Conservation (phyloP, 2,888 invertebrate species). For the Eledona agricola region DNA sequence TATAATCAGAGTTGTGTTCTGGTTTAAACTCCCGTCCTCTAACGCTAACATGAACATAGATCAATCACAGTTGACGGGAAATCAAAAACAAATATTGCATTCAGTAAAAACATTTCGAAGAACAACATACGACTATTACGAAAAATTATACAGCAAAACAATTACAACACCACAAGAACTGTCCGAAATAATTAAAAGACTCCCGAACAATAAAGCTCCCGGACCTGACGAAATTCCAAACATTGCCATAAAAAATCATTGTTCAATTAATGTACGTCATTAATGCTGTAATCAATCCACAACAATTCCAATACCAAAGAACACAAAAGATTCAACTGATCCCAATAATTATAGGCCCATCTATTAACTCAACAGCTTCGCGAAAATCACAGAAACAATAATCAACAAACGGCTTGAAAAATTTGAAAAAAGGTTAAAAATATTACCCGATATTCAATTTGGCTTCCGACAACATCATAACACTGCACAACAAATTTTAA, state of each 20-base stretch:
- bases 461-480: conserved; percentile 31
- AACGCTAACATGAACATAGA: too few species aligned
- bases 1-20: too few species aligned
- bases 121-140: too few species aligned
- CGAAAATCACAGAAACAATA: conserved; percentile 44
- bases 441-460: conserved; percentile 18
- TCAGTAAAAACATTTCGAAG: too few species aligned
- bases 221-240: conserved; percentile 21
- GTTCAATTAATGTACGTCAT: conserved; percentile 24
- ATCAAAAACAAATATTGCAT: too few species aligned
- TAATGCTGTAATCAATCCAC: conserved; percentile 28
- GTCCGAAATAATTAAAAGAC: conserved; percentile 5
- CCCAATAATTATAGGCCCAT: conserved; percentile 43
- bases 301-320: conserved; percentile 37
- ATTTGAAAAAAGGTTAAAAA: conserved; percentile 1
- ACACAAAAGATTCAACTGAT: conserved; percentile 21
- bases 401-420: conserved; percentile 19
- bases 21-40: too few species aligned
- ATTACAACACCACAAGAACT: too few species aligned
- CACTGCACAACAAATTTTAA: conserved; percentile 20
- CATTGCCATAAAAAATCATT: conserved; percentile 22
- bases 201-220: conserved; percentile 19
- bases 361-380: conserved; percentile 32
- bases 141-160: too few species aligned
- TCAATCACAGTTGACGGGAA: too few species aligned